Conservation (phyloP, 2,888 invertebrate genomes). For the Eristalinus aeneus region DNA sequence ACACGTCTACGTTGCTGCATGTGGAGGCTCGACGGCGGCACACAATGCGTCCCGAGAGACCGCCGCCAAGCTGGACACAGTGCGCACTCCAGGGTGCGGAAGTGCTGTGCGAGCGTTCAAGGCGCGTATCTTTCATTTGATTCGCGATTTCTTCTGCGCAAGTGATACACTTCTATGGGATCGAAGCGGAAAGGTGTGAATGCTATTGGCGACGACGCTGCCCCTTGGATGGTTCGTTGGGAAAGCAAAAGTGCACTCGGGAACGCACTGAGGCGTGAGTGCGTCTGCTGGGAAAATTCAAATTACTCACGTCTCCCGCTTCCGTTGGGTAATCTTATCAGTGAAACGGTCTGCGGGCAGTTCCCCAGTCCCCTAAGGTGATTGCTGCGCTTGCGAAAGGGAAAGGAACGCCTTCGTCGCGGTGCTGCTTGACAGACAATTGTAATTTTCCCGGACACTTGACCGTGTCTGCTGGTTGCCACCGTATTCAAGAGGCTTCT, state of each 20-base stretch:
- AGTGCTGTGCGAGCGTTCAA: constrained; percentile 37
- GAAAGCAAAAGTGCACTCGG: constrained; percentile 52
- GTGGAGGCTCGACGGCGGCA: not conserved
- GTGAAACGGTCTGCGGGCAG: not conserved
- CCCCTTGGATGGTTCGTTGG: constrained; percentile 30
- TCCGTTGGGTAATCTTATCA: not conserved
- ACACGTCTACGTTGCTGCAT: not conserved
- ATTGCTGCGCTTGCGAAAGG: too few species aligned
- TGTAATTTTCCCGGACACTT: not conserved
- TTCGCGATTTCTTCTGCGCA: not conserved
- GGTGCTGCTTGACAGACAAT: not conserved
- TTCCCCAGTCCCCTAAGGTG: not conserved
- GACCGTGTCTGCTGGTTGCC: not conserved
- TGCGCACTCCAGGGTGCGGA: constrained; percentile 23
- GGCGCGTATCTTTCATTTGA: constrained; percentile 34
- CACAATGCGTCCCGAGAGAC: not conserved
- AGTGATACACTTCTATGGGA: constrained; percentile 42
- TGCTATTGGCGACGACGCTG: constrained; percentile 37
- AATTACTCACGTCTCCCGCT: not conserved
- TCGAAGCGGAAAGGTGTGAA: constrained; percentile 51
- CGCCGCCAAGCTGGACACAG: not conserved
- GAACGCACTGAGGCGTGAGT: not conserved
- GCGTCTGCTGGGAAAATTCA: not conserved
- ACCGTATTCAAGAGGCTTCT: not conserved
- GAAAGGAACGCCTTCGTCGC: not conserved